Evolutionary conservation across 1,140 invertebrate genomes (phyloP).

Genomic region (Platyscapa corneri): DNA sequence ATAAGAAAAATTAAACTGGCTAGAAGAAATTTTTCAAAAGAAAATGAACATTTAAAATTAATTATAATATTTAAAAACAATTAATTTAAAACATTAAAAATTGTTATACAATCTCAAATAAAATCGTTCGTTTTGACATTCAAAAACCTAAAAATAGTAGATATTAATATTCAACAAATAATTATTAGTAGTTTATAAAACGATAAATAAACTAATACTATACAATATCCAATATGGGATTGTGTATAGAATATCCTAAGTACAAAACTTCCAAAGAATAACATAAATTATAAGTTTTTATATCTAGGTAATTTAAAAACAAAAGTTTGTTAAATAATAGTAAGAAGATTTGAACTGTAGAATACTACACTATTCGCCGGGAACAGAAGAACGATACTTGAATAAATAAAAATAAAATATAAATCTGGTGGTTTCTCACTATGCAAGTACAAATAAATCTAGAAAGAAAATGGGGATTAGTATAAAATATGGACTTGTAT

Average conservation of each 20-base stretch:
- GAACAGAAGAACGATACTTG: neutral
- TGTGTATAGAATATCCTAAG: neutral
- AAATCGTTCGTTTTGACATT: too few relatives aligned
- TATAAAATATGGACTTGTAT: neutral
- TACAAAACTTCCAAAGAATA: neutral
- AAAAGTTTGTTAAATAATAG: conserved; percentile 2
- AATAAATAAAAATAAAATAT: conserved; percentile 21
- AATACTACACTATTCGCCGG: neutral
- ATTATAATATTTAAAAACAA: too few relatives aligned
- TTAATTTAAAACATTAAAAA: too few relatives aligned
- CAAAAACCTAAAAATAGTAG: too few relatives aligned
- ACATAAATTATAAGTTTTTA: neutral
- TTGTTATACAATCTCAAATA: too few relatives aligned
- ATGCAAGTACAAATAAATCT: neutral
- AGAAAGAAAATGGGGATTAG: neutral
- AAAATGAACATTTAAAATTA: too few relatives aligned
- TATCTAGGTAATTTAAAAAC: neutral
- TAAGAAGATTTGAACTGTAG: neutral
- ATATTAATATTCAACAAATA: neutral
- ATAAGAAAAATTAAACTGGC: too few relatives aligned
- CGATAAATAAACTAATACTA: neutral
- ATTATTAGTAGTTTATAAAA: neutral
- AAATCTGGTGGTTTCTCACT: neutral
- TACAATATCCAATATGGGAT: neutral
- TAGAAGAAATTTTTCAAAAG: too few relatives aligned